These are phyloP conservation scores for Psococerastis gibbosa DNA, from an alignment of 2,888 invertebrate genomes.

Conservation along the genomic window DNA sequence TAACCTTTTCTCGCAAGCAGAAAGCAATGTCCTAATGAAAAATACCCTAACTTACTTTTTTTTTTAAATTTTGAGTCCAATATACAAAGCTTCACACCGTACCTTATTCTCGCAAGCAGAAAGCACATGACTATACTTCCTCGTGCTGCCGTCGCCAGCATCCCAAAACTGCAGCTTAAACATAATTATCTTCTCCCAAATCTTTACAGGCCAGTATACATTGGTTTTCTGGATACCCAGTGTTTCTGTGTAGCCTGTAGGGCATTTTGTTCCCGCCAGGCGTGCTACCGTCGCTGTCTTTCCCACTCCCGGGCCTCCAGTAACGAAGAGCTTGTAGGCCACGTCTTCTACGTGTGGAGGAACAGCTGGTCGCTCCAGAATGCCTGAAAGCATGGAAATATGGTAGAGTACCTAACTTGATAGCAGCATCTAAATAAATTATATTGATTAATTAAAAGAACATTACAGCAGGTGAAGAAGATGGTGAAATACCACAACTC, in stretches of 20 bases:
- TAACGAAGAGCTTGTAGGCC: slow-evolving; percentile 34
- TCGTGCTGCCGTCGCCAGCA: slow-evolving; percentile 32
- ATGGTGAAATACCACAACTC: slow-evolving; percentile 19
- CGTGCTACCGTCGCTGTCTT: slow-evolving; percentile 32
- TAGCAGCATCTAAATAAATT: slow-evolving; percentile 12
- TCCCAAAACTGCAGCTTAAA: slow-evolving; percentile 38
- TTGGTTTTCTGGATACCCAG: slow-evolving; percentile 32
- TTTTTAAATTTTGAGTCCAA: no score
- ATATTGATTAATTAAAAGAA: slow-evolving; percentile 11
- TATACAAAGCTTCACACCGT: no score
- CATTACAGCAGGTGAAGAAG: slow-evolving; percentile 10
- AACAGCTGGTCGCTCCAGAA: slow-evolving; percentile 31
- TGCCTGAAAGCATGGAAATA: slow-evolving; percentile 23
- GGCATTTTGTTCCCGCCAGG: slow-evolving; percentile 27
- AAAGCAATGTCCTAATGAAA: no score
- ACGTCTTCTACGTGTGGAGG: slow-evolving; percentile 32
- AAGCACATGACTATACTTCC: slow-evolving; percentile 35
- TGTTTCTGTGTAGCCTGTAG: slow-evolving; percentile 26
- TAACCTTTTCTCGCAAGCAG: no score
- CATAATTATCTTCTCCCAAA: slow-evolving; percentile 32
- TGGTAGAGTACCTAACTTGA: slow-evolving; percentile 13
- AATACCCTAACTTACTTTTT: no score
- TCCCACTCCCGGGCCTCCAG: slow-evolving; percentile 33
- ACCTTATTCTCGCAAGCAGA: slow-evolving; percentile 25
- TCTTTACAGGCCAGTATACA: slow-evolving; percentile 36